phyloP scores from a whole-genome alignment of 2,113 vertebrate species.

The Crotalus horridus region DNA sequence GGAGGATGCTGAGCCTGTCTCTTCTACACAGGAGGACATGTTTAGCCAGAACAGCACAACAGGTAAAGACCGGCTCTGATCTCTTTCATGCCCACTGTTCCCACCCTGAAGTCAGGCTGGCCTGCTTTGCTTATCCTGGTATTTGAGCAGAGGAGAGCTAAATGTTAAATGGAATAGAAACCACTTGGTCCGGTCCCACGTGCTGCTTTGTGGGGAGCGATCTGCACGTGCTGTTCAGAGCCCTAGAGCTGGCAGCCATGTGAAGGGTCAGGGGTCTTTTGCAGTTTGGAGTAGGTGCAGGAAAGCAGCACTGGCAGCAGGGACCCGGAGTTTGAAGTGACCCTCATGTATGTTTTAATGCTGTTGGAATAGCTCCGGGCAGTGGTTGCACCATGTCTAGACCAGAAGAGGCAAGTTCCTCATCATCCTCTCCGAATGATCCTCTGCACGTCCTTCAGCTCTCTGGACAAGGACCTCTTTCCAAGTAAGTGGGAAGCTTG shows the following conservation, averaged over 20 bases:
- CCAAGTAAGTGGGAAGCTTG: constrained; percentile 73
- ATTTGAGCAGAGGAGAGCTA: background rate
- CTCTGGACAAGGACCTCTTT: constrained; percentile 82
- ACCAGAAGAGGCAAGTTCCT: constrained; percentile 63
- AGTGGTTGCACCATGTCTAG: constrained; percentile 18
- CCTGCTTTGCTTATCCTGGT: no score
- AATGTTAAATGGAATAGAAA: background rate
- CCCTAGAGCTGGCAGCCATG: background rate
- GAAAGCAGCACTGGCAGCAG: no score
- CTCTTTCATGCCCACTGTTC: background rate
- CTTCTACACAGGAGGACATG: constrained; percentile 84
- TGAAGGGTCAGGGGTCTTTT: background rate
- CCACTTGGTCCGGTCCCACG: background rate
- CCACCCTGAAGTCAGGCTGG: no score
- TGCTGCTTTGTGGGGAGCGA: background rate
- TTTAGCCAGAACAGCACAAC: constrained; percentile 73
- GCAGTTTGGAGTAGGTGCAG: background rate
- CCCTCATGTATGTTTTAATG: background rate
- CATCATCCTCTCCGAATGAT: constrained; percentile 74
- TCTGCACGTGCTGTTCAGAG: background rate
- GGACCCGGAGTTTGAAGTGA: background rate
- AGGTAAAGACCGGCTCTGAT: constrained; percentile 53
- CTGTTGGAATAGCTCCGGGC: constrained; percentile 36
- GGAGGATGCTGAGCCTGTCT: constrained; percentile 72
- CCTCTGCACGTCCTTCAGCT: constrained; percentile 84